Conservation (phyloP, 2,113 vertebrate species). For the Mormyrus lacerda region DNA sequence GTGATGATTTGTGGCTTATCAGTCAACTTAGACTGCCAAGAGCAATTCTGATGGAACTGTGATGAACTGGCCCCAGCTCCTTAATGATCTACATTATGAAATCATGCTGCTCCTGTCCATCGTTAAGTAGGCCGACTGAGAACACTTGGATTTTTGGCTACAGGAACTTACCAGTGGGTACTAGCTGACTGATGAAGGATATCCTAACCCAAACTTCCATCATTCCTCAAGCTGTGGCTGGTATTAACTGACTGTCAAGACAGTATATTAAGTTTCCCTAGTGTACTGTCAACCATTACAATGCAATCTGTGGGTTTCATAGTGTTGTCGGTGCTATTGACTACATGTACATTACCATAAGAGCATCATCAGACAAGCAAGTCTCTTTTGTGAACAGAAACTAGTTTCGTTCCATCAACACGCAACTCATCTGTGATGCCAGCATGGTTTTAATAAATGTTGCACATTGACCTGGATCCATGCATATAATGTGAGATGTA, state of each 20-base stretch:
- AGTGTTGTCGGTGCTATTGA: not conserved
- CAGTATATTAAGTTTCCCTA: not conserved
- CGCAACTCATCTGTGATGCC: no score
- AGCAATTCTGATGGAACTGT: no score
- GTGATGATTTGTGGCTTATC: no score
- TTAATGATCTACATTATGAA: not conserved
- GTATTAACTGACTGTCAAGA: not conserved
- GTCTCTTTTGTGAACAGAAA: not conserved
- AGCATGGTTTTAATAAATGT: not conserved
- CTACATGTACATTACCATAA: not conserved
- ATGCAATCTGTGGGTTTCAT: not conserved
- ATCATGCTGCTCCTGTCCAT: not conserved
- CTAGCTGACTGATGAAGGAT: not conserved
- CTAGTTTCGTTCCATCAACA: not conserved
- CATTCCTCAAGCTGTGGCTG: not conserved
- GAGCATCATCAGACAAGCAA: not conserved
- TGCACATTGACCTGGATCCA: not conserved
- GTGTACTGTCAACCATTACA: not conserved
- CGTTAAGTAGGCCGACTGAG: not conserved
- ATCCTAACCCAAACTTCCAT: not conserved
- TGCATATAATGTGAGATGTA: not conserved
- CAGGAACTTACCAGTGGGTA: not conserved
- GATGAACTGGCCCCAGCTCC: no score
- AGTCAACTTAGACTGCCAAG: no score
- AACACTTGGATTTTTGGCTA: not conserved